Evolutionary conservation across 2,113 vertebrate species (phyloP), one percentile per base, ranked within the genome.

Genomic region (Pomatorhinus ruficollis): DNA sequence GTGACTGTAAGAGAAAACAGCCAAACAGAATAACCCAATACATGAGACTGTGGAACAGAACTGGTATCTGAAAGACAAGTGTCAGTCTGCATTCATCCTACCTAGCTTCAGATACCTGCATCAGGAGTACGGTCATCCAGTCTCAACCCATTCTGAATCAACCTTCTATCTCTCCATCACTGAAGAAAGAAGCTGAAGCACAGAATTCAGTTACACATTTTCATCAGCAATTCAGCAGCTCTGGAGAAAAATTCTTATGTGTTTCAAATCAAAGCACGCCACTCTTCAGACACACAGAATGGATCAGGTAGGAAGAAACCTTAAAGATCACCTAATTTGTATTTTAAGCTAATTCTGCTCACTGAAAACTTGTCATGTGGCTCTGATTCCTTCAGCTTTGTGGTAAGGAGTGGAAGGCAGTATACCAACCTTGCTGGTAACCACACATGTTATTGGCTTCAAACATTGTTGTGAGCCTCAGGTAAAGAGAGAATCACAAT

Each of bases 221-320:
- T 87, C 30, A 57, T 42, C n/a, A 71, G n/a, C 37, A 70, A 27
- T 56, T 79, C 94, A 87, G 31, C 27, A 90, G 13, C 31, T 87
- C 47, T 2, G 0, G 27, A 90, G 14, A 88, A 54, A 25, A 80
- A 27, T 53, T 35, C 23, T 53, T 61, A 61, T 0, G 2, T 77
- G 12, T 28, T 61, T 54, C 66, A 83, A 61, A 77, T 40, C 25
- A 86, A 85, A 89, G 18, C 14, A 72, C 0, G 0, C 6, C 21
- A 24, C 17, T 42, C 42, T 70, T 66, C 47, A 57, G 21, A 61
- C 17, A 83, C 1, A 69, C 40, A 69, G 80, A 76, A 69, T 35
- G 22, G n/a, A 50, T 35, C 69, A 14, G 25, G 24, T 31, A 54
- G 8, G 31, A 76, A 68, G 47, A 61, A 65, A 69, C 47, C 4